Evolutionary conservation across 1,140 invertebrate genomes (phyloP).

Genomic region (Drosophila truncata): DNA sequence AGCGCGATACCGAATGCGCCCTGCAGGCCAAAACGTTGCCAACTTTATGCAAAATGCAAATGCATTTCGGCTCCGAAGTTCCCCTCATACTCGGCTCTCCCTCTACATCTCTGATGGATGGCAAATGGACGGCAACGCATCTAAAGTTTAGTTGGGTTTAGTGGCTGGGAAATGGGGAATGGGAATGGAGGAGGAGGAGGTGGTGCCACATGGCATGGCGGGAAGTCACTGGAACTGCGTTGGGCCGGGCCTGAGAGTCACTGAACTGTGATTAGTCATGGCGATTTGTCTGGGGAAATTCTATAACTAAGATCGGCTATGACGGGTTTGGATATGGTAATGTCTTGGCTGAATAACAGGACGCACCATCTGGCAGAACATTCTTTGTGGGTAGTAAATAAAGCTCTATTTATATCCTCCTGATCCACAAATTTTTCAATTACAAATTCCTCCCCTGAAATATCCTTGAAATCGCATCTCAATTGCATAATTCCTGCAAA

Average conservation of each 20-base stretch:
- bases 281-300: slow-evolving; percentile 39
- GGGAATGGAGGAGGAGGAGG: not conserved
- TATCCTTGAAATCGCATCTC: slow-evolving; percentile 7
- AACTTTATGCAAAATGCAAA: slow-evolving; percentile 80
- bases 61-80: slow-evolving; percentile 57
- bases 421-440: slow-evolving; percentile 8
- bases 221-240: slow-evolving; percentile 32
- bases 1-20: slow-evolving; percentile 54
- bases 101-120: slow-evolving; percentile 62
- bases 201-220: slow-evolving; percentile 31
- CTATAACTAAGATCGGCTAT: slow-evolving; percentile 34
- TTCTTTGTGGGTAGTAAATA: not conserved
- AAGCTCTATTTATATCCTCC: not conserved
- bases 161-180: not conserved
- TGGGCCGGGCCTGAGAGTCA: slow-evolving; percentile 44
- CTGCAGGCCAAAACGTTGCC: slow-evolving; percentile 69
- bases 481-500: slow-evolving; percentile 39
- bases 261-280: slow-evolving; percentile 64
- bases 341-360: not conserved
- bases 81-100: slow-evolving; percentile 1
- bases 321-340: slow-evolving; percentile 14
- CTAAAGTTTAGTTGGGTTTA: slow-evolving; percentile 33
- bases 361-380: not conserved
- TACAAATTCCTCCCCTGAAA: slow-evolving; percentile 15
- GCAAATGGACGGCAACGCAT: slow-evolving; percentile 54